phyloP scores from a whole-genome alignment of 1,140 invertebrate genomes.

The Aethina tumida region DNA sequence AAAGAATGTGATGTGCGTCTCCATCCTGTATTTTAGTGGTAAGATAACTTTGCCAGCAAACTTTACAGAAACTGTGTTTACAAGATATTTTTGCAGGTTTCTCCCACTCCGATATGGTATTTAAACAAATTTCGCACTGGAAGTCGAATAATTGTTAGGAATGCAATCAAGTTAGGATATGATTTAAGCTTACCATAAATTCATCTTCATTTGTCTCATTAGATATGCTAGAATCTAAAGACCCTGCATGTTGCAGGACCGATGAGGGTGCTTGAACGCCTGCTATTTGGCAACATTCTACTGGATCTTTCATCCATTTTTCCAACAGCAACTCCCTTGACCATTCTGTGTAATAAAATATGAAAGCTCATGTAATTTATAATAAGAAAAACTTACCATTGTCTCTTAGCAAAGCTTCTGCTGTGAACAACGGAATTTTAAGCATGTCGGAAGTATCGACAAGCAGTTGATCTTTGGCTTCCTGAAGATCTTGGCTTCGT shows the following conservation, averaged over 20 bases:
- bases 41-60: slow-evolving; percentile 60
- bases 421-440: slow-evolving; percentile 61
- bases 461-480: slow-evolving; percentile 62
- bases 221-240: slow-evolving; percentile 31
- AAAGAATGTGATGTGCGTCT: slow-evolving; percentile 55
- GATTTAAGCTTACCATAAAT: slow-evolving; percentile 28
- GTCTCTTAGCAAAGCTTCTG: slow-evolving; percentile 59
- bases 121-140: slow-evolving; percentile 58
- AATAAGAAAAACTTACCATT: slow-evolving; percentile 43
- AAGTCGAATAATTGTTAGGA: slow-evolving; percentile 18
- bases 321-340: slow-evolving; percentile 57
- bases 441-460: slow-evolving; percentile 70
- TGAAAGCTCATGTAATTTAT: slow-evolving; percentile 11
- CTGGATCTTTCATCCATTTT: slow-evolving; percentile 60
- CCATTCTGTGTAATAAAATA: too few relatives aligned
- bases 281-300: slow-evolving; percentile 55
- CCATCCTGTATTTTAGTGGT: slow-evolving; percentile 59
- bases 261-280: slow-evolving; percentile 53
- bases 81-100: slow-evolving; percentile 43
- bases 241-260: slow-evolving; percentile 34
- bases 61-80: slow-evolving; percentile 53
- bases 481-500: slow-evolving; percentile 60
- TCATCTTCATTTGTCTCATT: slow-evolving; percentile 25
- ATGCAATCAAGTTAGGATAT: not conserved
- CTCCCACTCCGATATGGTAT: slow-evolving; percentile 32